Base-by-base conservation (phyloP, 2,888 invertebrate genomes). In the Epistrophella euchroma region DNA sequence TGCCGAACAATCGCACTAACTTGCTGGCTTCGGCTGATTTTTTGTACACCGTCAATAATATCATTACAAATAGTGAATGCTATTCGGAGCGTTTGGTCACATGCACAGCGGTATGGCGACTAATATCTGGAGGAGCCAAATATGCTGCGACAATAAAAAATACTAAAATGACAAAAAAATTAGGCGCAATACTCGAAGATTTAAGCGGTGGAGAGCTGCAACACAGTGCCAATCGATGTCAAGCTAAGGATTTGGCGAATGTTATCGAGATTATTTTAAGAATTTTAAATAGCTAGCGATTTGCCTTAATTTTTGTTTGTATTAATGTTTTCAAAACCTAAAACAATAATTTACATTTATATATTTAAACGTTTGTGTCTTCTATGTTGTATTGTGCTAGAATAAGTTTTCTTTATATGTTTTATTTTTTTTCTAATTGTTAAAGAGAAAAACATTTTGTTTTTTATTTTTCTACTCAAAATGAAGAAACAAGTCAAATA, bases 81-180 rank as follows among this genome's bases (percentile, higher is more conserved):
- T 89, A 88, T 32, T 90, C 91, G 43, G 93, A 93, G 68, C 91
- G 91, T 64, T 76, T 90, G 22, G 66, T 91, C 43, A 89, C 90
- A 0, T 89, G 90, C 2, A 88, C 91, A 0, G 89, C 90, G 7
- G 58, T 92, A 17, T 92, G 91, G 92, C 90, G 90, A 77, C 88
- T 92, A 1, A 90, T 91, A 28, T 90, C 91, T 9, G 90, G 90
- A 25, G 91, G 90, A 28, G 90, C 90, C 19, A 92, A 92, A 77
- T 90, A 90, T 77, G 90, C 90, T 19, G 90, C 90, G 37, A 88
- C 89, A 72, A 88, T 92, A 15, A 91, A 91, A 28, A 90, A 90
- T 40, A 91, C 91, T 28, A 90, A 90, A 82, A 88, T 92, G 19
- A 88, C 89, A 3, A 90, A 89, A 43, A 88, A 90, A 62, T 40